A percentile compares a stretch with the other conserved stretches of the same genome.
Conservation (phyloP, 2,888 invertebrate species). For the Conistra vaccinii region DNA sequence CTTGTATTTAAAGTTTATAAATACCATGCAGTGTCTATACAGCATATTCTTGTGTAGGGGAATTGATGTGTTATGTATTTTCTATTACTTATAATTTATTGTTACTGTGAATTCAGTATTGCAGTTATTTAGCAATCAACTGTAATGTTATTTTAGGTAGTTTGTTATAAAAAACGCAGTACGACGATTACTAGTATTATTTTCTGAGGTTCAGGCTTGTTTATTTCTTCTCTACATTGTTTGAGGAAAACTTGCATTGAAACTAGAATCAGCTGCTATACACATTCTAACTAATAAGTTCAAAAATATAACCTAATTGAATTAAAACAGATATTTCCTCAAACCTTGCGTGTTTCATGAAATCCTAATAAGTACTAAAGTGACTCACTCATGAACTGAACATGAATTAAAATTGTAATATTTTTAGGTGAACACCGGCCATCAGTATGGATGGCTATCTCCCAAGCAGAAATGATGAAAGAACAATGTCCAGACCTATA, state of each 20-base stretch:
- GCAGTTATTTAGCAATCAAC: not conserved
- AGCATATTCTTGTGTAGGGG: not conserved
- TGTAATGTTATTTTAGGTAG: not conserved
- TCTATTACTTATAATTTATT: conserved; percentile 6
- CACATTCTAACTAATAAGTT: not conserved
- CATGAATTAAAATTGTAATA: conserved; percentile 17
- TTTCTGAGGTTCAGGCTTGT: not conserved
- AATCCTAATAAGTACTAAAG: conserved; percentile 8
- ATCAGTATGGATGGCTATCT: conserved; percentile 96
- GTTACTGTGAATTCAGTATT: not conserved
- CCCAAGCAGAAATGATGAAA: conserved; percentile 94
- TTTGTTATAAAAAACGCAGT: not conserved
- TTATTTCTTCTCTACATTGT: not conserved
- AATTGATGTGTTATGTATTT: conserved; percentile 9
- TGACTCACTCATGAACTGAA: not conserved
- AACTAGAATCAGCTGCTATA: not conserved
- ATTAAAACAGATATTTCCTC: not conserved
- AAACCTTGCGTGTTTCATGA: not conserved
- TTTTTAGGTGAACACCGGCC: conserved; percentile 90
- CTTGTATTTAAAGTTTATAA: conserved; percentile 38
- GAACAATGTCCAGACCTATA: conserved; percentile 92
- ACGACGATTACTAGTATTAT: not conserved
- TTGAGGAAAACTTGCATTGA: conserved; percentile 16
- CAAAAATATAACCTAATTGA: not conserved
- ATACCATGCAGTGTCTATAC: conserved; percentile 35